phyloP scores from a whole-genome alignment of 2,888 invertebrate genomes.

The Xestia sexstrigata region DNA sequence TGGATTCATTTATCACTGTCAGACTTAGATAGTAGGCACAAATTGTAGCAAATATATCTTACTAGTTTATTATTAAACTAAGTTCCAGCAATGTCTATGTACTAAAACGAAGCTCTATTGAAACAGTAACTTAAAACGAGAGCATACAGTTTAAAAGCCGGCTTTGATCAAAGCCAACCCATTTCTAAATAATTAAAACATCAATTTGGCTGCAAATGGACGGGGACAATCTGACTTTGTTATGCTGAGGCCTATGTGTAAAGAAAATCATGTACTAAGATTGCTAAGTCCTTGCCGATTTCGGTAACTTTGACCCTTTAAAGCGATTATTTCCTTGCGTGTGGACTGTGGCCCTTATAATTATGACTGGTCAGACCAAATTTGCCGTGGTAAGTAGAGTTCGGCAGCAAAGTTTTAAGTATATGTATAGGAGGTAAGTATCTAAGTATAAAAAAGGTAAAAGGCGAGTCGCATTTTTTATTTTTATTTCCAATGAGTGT shows the following conservation, averaged over 20 bases:
- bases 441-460: too few species aligned
- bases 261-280: background rate
- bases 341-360: too few species aligned
- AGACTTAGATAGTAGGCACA: conserved; percentile 1
- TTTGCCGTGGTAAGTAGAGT: too few species aligned
- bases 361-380: too few species aligned
- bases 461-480: background rate
- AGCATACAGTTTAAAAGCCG: conserved; percentile 4
- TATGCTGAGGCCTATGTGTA: background rate
- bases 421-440: too few species aligned
- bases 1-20: conserved; percentile 45
- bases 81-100: background rate
- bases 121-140: background rate
- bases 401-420: too few species aligned
- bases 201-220: conserved; percentile 16
- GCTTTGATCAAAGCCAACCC: conserved; percentile 18
- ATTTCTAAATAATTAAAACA: conserved; percentile 31
- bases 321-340: too few species aligned
- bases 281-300: background rate
- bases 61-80: conserved; percentile 16
- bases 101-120: background rate
- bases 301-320: too few species aligned
- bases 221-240: background rate
- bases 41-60: background rate
- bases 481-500: too few species aligned